Evolutionary conservation across 2,888 invertebrate genomes (phyloP), one percentile per base, ranked within the genome.

Genomic region (Philhelius pedissequus): DNA sequence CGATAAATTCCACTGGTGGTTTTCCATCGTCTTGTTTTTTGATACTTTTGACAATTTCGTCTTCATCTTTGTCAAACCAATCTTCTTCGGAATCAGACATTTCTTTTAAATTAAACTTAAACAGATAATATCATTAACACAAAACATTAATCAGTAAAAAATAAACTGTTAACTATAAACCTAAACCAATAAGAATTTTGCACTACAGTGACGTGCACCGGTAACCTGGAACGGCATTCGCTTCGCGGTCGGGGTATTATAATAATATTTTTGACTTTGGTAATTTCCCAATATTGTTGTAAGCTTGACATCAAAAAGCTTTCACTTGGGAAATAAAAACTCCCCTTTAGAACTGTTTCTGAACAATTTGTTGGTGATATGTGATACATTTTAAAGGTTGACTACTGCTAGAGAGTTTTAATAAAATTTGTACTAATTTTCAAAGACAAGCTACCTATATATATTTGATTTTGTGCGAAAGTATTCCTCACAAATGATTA

Each of bases 41-140:
- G 32, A 90, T 86, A 52, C 87, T 87, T 68, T 89, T 86, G 2
- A 90, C 88, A 43, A 91, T 86, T 15, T 90, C 89, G 22, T 91
- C 89, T 56, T 91, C 90, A 68, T 91, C 91, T 73, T 91, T 90
- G 11, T 89, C 88, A 38, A 91, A 91, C 91, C 91, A 91, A 87
- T 91, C 91, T 35, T 87, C 87, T 60, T 87, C 87, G 4, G 86
- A 87, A 62, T 87, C 87, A 40, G 87, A 86, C 87, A 87, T 87
- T 54, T 69, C 70, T 27, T 0, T 32, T 64, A 40, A 7, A 20
- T 43, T 30, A 15, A 30, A 32, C 48, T 35, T 48, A 56, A 6
- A 56, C n/a, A 35, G 48, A 35, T 22, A 11, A 35, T 22, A 11
- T 25, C 15, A 13, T 38, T 52, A 25, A 30, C 25, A 32, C 18